A percentile compares a stretch with the other conserved stretches of the same genome.
Conservation (phyloP, 2,113 vertebrate species). For the Salvelinus sp. region DNA sequence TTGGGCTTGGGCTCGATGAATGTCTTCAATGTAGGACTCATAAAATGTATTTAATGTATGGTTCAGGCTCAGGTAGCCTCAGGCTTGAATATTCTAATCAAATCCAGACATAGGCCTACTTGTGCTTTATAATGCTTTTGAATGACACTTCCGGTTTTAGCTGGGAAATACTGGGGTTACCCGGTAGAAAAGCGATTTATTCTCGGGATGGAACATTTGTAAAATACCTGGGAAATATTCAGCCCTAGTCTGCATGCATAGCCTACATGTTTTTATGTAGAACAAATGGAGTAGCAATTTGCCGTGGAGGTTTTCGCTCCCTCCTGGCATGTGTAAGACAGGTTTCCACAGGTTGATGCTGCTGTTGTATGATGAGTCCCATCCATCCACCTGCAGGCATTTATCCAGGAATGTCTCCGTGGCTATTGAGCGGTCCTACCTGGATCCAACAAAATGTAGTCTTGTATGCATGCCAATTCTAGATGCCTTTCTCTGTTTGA, state of each 20-base stretch:
- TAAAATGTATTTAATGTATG: no score
- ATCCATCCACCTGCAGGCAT: slow-evolving; percentile 6
- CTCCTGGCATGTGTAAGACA: slow-evolving; percentile 52
- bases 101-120: no score
- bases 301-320: slow-evolving; percentile 17
- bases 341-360: slow-evolving; percentile 61
- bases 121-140: no score
- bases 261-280: not conserved
- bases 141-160: no score
- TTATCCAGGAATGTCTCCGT: slow-evolving; percentile 52
- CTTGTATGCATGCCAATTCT: slow-evolving; percentile 13
- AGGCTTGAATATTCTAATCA: no score
- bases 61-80: no score
- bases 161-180: no score
- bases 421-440: slow-evolving; percentile 31
- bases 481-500: slow-evolving; percentile 22
- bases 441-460: slow-evolving; percentile 15
- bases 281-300: slow-evolving; percentile 27
- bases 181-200: no score
- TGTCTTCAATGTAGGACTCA: no score
- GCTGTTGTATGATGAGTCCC: not conserved
- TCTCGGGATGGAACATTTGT: no score
- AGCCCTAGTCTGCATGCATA: not conserved
- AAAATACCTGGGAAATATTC: no score
- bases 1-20: no score